phyloP scores from a whole-genome alignment of 2,113 vertebrate genomes.

The Lycaon pictus region DNA sequence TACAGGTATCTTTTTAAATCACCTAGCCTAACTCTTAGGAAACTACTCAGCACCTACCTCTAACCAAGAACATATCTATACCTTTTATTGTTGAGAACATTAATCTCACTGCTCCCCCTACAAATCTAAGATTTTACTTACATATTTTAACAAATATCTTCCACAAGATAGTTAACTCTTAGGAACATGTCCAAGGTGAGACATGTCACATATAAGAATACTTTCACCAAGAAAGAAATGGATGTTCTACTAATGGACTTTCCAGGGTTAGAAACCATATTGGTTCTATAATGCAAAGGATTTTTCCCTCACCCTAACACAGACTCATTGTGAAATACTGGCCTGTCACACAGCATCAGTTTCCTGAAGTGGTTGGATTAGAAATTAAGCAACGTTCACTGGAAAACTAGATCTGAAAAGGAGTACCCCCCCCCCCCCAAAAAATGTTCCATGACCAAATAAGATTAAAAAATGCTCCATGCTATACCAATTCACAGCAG shows the following conservation, averaged over 20 bases:
- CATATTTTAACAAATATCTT: background rate
- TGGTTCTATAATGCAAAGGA: background rate
- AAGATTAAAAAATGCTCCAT: background rate
- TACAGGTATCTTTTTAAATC: conserved; percentile 22
- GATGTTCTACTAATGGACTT: background rate
- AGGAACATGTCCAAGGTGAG: background rate
- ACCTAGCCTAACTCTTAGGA: background rate
- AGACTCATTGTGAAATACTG: background rate
- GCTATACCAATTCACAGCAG: background rate
- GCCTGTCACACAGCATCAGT: background rate
- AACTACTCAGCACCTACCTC: background rate
- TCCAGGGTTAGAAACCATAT: background rate
- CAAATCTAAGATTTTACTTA: background rate
- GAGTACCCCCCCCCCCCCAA: background rate
- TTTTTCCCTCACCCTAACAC: background rate
- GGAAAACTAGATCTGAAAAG: background rate
- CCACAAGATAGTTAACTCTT: background rate
- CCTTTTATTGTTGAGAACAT: background rate
- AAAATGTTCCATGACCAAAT: background rate
- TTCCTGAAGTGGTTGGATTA: background rate
- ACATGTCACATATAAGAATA: background rate
- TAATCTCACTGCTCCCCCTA: background rate
- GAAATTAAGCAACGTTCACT: background rate
- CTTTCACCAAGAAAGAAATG: background rate
- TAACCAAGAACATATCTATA: background rate